These are phyloP conservation scores for Carassius auratus DNA, from an alignment of 2,113 vertebrate genomes.

Conservation along the genomic window DNA sequence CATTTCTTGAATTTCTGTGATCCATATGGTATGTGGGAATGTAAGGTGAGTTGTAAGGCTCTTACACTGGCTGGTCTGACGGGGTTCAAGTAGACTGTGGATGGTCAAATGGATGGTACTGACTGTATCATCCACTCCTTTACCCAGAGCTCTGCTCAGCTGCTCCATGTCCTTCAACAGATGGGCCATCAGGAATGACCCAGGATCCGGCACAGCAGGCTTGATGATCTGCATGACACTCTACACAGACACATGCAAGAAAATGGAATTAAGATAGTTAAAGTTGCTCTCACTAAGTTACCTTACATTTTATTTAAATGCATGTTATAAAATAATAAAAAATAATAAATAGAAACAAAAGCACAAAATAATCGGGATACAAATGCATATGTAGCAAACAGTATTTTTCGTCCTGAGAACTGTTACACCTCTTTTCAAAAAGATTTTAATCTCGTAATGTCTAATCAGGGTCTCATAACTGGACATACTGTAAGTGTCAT, in stretches of 20 bases:
- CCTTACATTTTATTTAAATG: background rate
- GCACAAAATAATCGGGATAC: too few species aligned
- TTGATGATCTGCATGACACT: constrained; percentile 75
- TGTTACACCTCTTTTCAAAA: too few species aligned
- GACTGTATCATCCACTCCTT: constrained; percentile 81
- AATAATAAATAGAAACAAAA: too few species aligned
- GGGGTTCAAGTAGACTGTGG: constrained; percentile 69
- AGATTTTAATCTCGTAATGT: too few species aligned
- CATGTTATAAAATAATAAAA: too few species aligned
- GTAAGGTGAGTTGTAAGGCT: background rate
- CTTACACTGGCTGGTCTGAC: constrained; percentile 73
- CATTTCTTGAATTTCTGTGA: background rate
- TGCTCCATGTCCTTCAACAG: constrained; percentile 80
- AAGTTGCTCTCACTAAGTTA: background rate
- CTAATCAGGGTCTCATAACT: too few species aligned
- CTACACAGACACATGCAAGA: constrained; percentile 43
- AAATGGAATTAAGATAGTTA: background rate
- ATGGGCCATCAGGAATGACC: constrained; percentile 80
- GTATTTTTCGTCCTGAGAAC: too few species aligned
- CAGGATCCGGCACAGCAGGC: constrained; percentile 67
- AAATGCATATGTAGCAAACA: too few species aligned
- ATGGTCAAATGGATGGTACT: constrained; percentile 80
- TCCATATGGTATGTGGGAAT: too few species aligned
- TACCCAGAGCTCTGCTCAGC: constrained; percentile 81
- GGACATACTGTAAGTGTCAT: too few species aligned